phyloP scores from a whole-genome alignment of 2,113 vertebrate species.

The Etheostoma spectabile region DNA sequence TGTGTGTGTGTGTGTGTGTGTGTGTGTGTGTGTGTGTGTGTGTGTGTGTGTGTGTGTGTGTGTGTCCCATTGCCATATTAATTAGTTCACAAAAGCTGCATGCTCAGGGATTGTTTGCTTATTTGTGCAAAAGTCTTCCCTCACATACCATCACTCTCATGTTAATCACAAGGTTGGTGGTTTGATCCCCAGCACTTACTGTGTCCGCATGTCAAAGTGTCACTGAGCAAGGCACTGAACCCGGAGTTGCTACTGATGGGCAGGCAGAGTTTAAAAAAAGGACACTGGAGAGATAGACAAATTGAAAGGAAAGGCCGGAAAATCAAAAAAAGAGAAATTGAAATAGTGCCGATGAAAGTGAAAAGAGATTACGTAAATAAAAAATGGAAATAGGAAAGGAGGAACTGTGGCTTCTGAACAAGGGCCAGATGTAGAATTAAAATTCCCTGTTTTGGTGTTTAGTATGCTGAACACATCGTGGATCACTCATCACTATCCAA shows the following conservation, averaged over 20 bases:
- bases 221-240: too few relatives aligned
- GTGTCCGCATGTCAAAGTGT: too few relatives aligned
- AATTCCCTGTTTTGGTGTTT: slow-evolving; percentile 57
- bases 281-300: neutral
- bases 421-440: slow-evolving; percentile 70
- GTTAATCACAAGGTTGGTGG: too few relatives aligned
- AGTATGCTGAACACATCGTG: slow-evolving; percentile 71
- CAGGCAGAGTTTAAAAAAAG: neutral
- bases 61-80: slow-evolving; percentile 54
- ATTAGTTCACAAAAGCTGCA: slow-evolving; percentile 64
- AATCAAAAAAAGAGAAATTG: neutral
- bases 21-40: slow-evolving; percentile 27
- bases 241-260: too few relatives aligned
- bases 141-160: slow-evolving; percentile 18
- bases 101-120: slow-evolving; percentile 57
- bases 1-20: slow-evolving; percentile 19
- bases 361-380: neutral
- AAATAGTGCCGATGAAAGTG: neutral
- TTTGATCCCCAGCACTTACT: too few relatives aligned
- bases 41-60: slow-evolving; percentile 16
- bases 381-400: slow-evolving; percentile 13
- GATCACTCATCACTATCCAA: slow-evolving; percentile 78
- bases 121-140: slow-evolving; percentile 34
- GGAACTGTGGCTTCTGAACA: slow-evolving; percentile 55
- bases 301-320: neutral